Evolutionary conservation across 2,113 vertebrate species (phyloP).

Genomic region (Philantomba maxwellii): DNA sequence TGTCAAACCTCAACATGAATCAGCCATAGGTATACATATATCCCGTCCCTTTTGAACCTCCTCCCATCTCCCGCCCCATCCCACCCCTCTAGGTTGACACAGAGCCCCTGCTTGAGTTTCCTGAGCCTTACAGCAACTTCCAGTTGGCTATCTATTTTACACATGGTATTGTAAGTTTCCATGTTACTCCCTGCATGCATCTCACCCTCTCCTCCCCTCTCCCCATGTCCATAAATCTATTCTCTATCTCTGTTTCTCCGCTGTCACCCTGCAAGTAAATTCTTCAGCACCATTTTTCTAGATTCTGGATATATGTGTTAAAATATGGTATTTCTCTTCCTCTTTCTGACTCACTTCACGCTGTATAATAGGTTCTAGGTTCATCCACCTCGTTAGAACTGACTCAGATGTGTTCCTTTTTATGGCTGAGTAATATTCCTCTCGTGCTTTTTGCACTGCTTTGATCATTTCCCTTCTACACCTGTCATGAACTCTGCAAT

Average conservation of each 20-base stretch:
- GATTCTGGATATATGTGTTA: neutral
- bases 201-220: neutral
- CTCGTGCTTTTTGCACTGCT: rapidly evolving
- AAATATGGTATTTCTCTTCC: neutral
- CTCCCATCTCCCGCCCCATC: neutral
- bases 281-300: neutral
- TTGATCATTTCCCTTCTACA: neutral
- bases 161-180: neutral
- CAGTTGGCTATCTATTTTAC: neutral
- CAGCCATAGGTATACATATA: neutral
- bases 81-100: neutral
- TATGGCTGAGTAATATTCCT: neutral
- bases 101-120: neutral
- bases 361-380: neutral
- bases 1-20: neutral
- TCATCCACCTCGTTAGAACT: neutral
- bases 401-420: neutral
- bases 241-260: neutral
- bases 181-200: rapidly evolving
- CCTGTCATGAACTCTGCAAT: no score
- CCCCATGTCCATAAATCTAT: rapidly evolving
- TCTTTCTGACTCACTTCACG: neutral
- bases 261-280: neutral
- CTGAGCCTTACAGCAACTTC: neutral
- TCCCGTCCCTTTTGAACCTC: neutral